Evolutionary conservation across 2,888 invertebrate species (phyloP).

Genomic region (Sphaeridia pumilis): DNA sequence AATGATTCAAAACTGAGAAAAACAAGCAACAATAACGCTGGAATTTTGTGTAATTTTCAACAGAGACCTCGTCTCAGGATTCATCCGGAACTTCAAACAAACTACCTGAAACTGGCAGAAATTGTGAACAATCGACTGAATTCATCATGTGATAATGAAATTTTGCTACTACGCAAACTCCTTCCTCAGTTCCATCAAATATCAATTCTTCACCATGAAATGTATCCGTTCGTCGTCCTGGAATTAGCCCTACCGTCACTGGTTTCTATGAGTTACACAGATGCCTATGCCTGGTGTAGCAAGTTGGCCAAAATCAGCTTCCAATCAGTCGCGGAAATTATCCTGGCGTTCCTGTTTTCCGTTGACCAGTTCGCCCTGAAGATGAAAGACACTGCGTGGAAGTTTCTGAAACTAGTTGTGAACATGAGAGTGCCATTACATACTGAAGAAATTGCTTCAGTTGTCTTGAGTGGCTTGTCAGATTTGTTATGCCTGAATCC

Average conservation of each 20-base stretch:
- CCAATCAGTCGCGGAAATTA: conserved; percentile 16
- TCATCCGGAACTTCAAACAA: neutral
- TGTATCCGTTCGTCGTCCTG: conserved; percentile 18
- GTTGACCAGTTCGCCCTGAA: neutral
- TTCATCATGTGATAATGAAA: conserved; percentile 7
- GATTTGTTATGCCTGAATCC: conserved; percentile 18
- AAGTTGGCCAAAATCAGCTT: conserved; percentile 17
- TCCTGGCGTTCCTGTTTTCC: conserved; percentile 15
- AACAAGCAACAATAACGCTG: no score
- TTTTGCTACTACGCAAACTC: conserved; percentile 16
- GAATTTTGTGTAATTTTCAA: neutral
- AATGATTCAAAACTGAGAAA: neutral
- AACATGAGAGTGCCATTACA: conserved; percentile 10
- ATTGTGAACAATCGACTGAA: conserved; percentile 9
- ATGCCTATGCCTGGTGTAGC: conserved; percentile 18
- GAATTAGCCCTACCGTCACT: neutral
- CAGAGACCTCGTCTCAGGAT: neutral
- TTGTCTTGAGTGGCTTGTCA: conserved; percentile 8
- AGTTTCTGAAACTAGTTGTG: conserved; percentile 16
- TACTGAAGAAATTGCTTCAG: conserved; percentile 7
- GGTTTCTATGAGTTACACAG: neutral
- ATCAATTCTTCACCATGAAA: conserved; percentile 14
- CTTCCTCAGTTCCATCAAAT: conserved; percentile 11
- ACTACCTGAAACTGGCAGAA: neutral
- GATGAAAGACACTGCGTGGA: conserved; percentile 19